These are phyloP conservation scores for Ptyas mucosa DNA, from an alignment of 2,113 vertebrate genomes.

Conservation along the genomic window DNA sequence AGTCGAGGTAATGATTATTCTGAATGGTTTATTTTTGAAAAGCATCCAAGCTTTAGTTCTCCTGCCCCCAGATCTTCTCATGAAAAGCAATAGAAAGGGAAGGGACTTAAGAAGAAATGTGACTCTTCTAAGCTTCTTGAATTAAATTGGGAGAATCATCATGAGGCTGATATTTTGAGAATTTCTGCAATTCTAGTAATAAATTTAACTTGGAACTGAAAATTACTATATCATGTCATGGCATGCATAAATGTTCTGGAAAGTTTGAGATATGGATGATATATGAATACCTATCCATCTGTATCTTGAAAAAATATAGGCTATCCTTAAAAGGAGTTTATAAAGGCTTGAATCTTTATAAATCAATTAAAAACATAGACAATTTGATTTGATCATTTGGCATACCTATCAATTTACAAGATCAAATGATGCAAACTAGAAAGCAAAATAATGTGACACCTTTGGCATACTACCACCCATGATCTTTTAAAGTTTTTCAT, in stretches of 20 bases:
- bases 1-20: not conserved
- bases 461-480: not conserved
- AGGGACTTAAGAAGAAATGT: not conserved
- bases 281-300: not conserved
- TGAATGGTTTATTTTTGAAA: not conserved
- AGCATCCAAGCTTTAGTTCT: too few species aligned
- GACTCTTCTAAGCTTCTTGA: not conserved
- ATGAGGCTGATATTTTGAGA: not conserved
- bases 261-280: not conserved
- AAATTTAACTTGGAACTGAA: not conserved
- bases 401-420: not conserved
- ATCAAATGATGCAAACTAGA: not conserved
- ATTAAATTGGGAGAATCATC: not conserved
- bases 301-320: not conserved
- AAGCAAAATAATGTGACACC: not conserved
- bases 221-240: not conserved
- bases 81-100: not conserved
- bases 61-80: not conserved
- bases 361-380: not conserved
- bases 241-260: not conserved
- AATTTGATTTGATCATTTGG: not conserved
- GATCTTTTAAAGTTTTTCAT: not conserved
- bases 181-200: not conserved
- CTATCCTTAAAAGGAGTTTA: not conserved
- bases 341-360: not conserved